Percentiles rank a stretch among this genome's conserved stretches.
phyloP scores from a whole-genome alignment of 2,797 vertebrate species.

The Kryptopterus vitreolus region DNA sequence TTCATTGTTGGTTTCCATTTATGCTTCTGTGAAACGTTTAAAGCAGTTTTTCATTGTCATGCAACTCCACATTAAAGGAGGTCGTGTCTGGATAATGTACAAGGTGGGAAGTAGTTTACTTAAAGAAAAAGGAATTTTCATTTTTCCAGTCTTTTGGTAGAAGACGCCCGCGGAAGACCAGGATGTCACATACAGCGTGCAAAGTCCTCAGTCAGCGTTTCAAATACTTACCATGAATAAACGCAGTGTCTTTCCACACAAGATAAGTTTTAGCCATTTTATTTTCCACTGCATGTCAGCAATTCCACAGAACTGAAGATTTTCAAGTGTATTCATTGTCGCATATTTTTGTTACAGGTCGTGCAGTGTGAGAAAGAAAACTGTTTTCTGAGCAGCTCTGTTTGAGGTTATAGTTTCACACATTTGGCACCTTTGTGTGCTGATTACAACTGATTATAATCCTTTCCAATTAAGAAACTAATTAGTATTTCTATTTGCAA shows the following conservation, averaged over 20 bases:
- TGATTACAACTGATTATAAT: too few species aligned
- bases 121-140: background rate
- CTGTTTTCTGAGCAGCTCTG: background rate
- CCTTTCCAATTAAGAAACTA: background rate
- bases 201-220: background rate
- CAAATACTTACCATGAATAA: background rate
- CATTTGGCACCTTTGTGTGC: background rate
- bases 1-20: conserved; percentile 10
- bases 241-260: background rate
- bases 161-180: conserved; percentile 2
- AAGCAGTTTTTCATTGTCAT: background rate
- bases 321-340: background rate
- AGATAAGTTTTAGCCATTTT: background rate
- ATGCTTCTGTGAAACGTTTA: background rate
- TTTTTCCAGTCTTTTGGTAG: background rate
- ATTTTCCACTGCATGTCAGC: conserved; percentile 20
- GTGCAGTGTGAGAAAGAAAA: too few species aligned
- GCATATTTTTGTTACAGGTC: background rate
- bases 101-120: background rate
- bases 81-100: too few species aligned
- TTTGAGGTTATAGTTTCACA: background rate
- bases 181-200: background rate
- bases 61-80: background rate
- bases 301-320: conserved; percentile 5
- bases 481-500: background rate